Base-by-base conservation (phyloP, 2,113 vertebrate species). In the Gila orcuttii region DNA sequence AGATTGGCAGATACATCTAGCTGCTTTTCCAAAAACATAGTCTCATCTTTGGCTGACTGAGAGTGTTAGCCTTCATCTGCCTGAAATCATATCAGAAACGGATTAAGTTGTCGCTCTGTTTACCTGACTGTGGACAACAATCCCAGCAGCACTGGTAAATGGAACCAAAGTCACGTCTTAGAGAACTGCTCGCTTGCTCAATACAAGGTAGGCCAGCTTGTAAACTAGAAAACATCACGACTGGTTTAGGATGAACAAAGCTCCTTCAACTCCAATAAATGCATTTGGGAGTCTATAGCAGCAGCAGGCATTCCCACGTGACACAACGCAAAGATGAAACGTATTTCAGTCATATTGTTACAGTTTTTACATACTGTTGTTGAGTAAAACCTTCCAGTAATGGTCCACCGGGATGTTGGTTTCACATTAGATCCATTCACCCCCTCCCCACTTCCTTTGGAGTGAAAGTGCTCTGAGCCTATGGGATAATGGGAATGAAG, bases 101-200 rank as follows among this genome's bases (percentile, higher is more conserved):
- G 59, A 86, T 86, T 77, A 86, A 81, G 79, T 15, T 82, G 79
- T 75, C 25, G 4, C 42, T 64, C 23, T 64, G 45, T 82, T 66
- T 82, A 69, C 80, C 80, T 82, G 80, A 74, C 76, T 36, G 42
- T 5, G 66, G 39, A 81, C 42, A 75, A 52, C 68, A 81, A 75
- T 60, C 25, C 33, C 68, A 50, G 45, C 15, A 81, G 79, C 13
- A 36, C 25, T 23, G 17, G 42, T 66, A 33, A 82, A 12, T 8
- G 17, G 15, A 82, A 82, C 62, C 42, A 33, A 68, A 82, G 79
- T 82, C 79, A 82, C 62, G 45, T 82, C 45, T 50, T 81, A 28
- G 47, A 68, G 42, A 69, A 50, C 62, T 2, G 62, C 62, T 82
- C 10, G 19, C 62, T 50, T 68, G 62, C 42, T 17, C 25, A 33